Evolutionary conservation across 2,888 invertebrate species (phyloP).

Genomic region (Brachyopa scutellaris): DNA sequence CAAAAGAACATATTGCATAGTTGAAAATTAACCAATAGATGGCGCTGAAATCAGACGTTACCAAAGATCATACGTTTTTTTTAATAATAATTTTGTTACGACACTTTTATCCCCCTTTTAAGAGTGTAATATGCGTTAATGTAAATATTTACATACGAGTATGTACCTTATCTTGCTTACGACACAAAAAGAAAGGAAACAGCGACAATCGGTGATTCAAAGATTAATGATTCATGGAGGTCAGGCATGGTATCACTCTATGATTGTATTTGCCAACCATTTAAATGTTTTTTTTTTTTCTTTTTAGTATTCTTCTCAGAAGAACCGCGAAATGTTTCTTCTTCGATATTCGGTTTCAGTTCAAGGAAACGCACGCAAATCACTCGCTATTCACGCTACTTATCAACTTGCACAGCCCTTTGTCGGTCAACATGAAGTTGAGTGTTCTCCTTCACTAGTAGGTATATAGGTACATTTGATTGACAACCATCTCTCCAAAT

Average conservation of each 20-base stretch:
- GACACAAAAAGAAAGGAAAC: too few relatives aligned
- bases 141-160: too few relatives aligned
- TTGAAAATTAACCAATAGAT: too few relatives aligned
- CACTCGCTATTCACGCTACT: slow-evolving; percentile 4
- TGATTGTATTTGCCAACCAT: slow-evolving; percentile 47
- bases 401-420: slow-evolving; percentile 32
- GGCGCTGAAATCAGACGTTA: too few relatives aligned
- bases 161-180: too few relatives aligned
- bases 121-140: too few relatives aligned
- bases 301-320: slow-evolving; percentile 25
- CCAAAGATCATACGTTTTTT: too few relatives aligned
- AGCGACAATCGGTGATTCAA: too few relatives aligned
- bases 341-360: slow-evolving; percentile 51
- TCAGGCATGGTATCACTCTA: slow-evolving; percentile 48
- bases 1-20: too few relatives aligned
- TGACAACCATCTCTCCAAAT: slow-evolving; percentile 12
- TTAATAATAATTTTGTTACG: too few relatives aligned
- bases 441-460: not conserved
- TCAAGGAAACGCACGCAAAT: slow-evolving; percentile 63
- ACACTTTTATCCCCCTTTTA: too few relatives aligned
- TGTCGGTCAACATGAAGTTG: slow-evolving; percentile 40
- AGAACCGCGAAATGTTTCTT: slow-evolving; percentile 32
- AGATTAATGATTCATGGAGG: slow-evolving; percentile 67
- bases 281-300: slow-evolving; percentile 5
- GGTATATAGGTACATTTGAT: too few relatives aligned